Base-by-base conservation (phyloP, 2,113 vertebrate species). In the Mustelus asterias region DNA sequence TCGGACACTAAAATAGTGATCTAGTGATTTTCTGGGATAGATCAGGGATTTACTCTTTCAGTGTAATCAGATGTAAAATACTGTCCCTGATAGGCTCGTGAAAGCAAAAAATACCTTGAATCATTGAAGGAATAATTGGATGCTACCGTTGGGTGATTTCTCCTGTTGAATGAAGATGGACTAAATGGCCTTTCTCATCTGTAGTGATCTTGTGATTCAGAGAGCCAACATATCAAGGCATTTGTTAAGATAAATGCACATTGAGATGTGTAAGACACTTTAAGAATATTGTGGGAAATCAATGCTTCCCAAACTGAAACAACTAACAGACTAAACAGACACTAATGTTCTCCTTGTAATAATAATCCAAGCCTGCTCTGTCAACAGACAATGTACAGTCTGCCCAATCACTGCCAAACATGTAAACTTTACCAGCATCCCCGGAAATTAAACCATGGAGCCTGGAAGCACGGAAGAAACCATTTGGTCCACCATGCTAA, bases 301-400 rank as follows among this genome's bases (percentile, higher is more conserved):
- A 2, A 63, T 67, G 60, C 13, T 93, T 93, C 37, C 1, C 6
- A 37, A 93, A 67, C 60, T 24, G n/a, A 93, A 65, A 22, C n/a
- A 9, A 93, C 89, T n/a, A 93, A 93, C 89, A 67, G 60, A 93
- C 89, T 93, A 93, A 93, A 93, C 89, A 93, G 33, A 20, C 29
- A 60, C 33, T n/a, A 18, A 67, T 37, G n/a, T 1, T 93, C 33
- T 65, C n/a, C 6, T 41, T 93, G 1, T 22, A 18, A 93, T 22
- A 93, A 65, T 63, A 93, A 93, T 37, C 13, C 20, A 37, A 33
- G 13, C 54, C 54, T 90, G 10, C 0, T 90, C 2, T 58, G 60
- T 60, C 54, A 2, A 24, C 80, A 83, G 37, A 44, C 29, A 63
- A 29, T n/a, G 29, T n/a, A 90, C 29, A 90, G 13, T 33, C 86